A percentile compares a stretch with the other conserved stretches of the same genome.
Conservation (phyloP, 2,797 vertebrate species). For the Danio tinwini region DNA sequence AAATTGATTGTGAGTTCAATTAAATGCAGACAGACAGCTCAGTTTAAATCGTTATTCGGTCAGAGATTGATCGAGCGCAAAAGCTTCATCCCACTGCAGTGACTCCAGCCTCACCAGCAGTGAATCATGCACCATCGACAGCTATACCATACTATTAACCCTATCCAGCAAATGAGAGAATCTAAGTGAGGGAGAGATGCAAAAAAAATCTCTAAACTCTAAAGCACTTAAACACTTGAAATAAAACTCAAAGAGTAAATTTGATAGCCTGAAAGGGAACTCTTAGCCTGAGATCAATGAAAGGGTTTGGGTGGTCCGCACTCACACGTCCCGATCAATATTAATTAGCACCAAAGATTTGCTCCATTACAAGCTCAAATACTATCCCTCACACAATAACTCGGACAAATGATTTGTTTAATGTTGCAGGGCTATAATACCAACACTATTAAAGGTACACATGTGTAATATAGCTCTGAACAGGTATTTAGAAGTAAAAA, state of each 20-base stretch:
- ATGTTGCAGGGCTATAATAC: constrained; percentile 12
- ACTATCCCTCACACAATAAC: constrained; percentile 41
- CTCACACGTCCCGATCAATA: constrained; percentile 24
- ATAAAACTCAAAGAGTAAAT: constrained; percentile 9
- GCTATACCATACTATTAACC: constrained; percentile 5
- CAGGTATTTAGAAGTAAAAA: not conserved
- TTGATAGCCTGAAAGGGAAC: constrained; percentile 30
- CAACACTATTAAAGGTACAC: not conserved
- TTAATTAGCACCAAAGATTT: constrained; percentile 41
- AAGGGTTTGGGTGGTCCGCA: not conserved
- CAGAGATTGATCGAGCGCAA: constrained; percentile 47
- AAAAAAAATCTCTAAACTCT: constrained; percentile 21
- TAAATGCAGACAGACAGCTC: constrained; percentile 46
- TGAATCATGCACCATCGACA: constrained; percentile 20
- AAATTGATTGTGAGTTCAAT: constrained; percentile 53
- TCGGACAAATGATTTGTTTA: constrained; percentile 44
- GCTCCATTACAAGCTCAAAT: constrained; percentile 55
- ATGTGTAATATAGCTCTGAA: not conserved
- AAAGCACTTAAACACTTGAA: constrained; percentile 20
- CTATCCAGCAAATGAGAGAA: not conserved
- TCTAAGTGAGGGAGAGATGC: not conserved
- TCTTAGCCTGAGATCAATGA: constrained; percentile 24
- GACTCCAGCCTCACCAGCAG: constrained; percentile 29
- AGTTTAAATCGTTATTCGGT: constrained; percentile 44
- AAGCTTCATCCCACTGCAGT: constrained; percentile 29